These are phyloP conservation scores for Coryphaenoides rupestris DNA, from an alignment of 2,113 vertebrate genomes.

Conservation along the genomic window DNA sequence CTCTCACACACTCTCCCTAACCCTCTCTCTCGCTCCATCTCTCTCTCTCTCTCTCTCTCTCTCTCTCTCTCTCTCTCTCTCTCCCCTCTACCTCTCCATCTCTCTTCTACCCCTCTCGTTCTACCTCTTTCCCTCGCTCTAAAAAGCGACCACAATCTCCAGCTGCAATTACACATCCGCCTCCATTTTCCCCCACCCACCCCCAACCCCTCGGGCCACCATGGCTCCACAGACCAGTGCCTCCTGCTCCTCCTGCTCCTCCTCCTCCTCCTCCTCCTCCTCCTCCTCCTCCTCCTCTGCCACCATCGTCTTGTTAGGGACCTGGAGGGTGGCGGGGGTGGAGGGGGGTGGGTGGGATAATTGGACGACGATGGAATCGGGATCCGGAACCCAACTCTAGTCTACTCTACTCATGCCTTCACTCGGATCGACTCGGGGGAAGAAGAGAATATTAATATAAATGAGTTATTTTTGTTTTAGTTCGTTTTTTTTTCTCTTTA, in stretches of 20 bases:
- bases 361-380: slow-evolving; percentile 56
- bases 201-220: slow-evolving; percentile 50
- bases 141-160: slow-evolving; percentile 36
- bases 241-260: no score
- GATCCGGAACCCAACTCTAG: slow-evolving; percentile 16
- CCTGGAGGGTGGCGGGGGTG: slow-evolving; percentile 18
- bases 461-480: slow-evolving; percentile 15
- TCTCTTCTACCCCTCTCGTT: neutral
- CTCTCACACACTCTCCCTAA: neutral
- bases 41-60: slow-evolving; percentile 21
- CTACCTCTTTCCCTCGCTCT: neutral
- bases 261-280: no score
- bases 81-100: neutral
- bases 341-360: slow-evolving; percentile 34
- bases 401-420: slow-evolving; percentile 35
- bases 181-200: slow-evolving; percentile 48
- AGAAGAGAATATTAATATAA: slow-evolving; percentile 55
- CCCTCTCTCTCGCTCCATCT: neutral
- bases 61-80: no score
- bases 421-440: slow-evolving; percentile 31
- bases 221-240: slow-evolving; percentile 57
- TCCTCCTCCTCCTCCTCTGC: no score
- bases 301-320: slow-evolving; percentile 63
- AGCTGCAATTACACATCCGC: slow-evolving; percentile 55
- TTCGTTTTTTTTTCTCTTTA: no score